A percentile compares a stretch with the other conserved stretches of the same genome.
Conservation (phyloP, 1,140 invertebrate species). For the Drosophila santomea region DNA sequence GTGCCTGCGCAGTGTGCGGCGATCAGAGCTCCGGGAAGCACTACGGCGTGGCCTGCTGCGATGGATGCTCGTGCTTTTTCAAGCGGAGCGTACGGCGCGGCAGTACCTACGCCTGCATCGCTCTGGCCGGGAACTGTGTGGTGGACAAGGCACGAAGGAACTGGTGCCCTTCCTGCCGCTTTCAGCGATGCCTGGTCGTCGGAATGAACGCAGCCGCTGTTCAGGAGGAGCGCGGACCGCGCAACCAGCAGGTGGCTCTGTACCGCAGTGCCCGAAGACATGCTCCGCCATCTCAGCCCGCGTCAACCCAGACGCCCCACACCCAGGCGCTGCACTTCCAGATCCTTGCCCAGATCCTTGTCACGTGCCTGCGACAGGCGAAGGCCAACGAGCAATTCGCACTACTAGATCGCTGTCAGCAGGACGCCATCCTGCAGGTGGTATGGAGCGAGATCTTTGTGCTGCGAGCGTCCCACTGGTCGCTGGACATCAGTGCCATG, state of each 20-base stretch:
- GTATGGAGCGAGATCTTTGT: slow-evolving; percentile 88
- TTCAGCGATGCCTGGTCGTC: slow-evolving; percentile 91
- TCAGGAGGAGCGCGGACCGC: slow-evolving; percentile 92
- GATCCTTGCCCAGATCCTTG: slow-evolving; percentile 86
- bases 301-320: not conserved
- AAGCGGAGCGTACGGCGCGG: slow-evolving; percentile 91
- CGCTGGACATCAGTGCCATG: slow-evolving; percentile 85
- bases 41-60: slow-evolving; percentile 94
- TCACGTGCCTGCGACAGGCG: slow-evolving; percentile 86
- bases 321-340: slow-evolving; percentile 84
- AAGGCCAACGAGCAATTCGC: slow-evolving; percentile 86
- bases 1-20: slow-evolving; percentile 91
- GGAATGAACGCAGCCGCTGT: slow-evolving; percentile 93
- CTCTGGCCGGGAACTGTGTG: slow-evolving; percentile 90
- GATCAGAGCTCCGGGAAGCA: slow-evolving; percentile 95
- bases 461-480: slow-evolving; percentile 87
- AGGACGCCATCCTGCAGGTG: slow-evolving; percentile 86
- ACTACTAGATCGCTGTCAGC: slow-evolving; percentile 84
- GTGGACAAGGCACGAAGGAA: slow-evolving; percentile 93
- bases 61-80: slow-evolving; percentile 96
- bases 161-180: slow-evolving; percentile 94
- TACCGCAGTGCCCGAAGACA: slow-evolving; percentile 8
- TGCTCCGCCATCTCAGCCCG: not conserved
- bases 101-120: slow-evolving; percentile 90
- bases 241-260: slow-evolving; percentile 69